These are phyloP conservation scores for Budorcas taxicolor DNA, from an alignment of 2,113 vertebrate genomes.

Conservation along the genomic window DNA sequence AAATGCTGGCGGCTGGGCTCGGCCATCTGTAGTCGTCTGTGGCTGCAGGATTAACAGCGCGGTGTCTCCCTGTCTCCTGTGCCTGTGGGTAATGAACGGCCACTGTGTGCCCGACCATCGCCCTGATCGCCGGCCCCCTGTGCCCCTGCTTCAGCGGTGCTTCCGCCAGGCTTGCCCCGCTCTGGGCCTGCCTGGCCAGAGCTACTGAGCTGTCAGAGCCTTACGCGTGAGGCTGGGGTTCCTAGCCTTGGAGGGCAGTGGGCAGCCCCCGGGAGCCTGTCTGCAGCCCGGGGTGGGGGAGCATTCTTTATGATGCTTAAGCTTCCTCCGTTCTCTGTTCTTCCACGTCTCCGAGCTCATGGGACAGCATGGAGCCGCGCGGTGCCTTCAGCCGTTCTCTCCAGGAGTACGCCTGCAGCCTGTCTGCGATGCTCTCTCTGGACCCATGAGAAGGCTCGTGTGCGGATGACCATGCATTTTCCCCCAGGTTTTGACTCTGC, in stretches of 20 bases:
- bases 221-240: background rate
- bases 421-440: background rate
- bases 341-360: background rate
- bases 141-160: background rate
- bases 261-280: background rate
- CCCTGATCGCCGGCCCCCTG: background rate
- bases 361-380: background rate
- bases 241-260: background rate
- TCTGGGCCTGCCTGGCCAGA: background rate
- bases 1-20: conserved; percentile 37
- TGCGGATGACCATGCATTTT: background rate
- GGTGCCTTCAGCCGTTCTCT: background rate
- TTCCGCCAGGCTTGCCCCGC: background rate
- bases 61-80: conserved; percentile 55
- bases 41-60: conserved; percentile 66
- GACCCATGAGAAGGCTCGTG: background rate
- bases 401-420: background rate
- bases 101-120: background rate
- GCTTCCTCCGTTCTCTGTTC: background rate
- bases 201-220: background rate
- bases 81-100: conserved; percentile 48
- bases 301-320: background rate
- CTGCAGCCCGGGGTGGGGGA: background rate
- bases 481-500: background rate
- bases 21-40: conserved; percentile 57